Evolutionary conservation across 2,113 vertebrate species (phyloP).

Genomic region (Cheilinus undulatus): DNA sequence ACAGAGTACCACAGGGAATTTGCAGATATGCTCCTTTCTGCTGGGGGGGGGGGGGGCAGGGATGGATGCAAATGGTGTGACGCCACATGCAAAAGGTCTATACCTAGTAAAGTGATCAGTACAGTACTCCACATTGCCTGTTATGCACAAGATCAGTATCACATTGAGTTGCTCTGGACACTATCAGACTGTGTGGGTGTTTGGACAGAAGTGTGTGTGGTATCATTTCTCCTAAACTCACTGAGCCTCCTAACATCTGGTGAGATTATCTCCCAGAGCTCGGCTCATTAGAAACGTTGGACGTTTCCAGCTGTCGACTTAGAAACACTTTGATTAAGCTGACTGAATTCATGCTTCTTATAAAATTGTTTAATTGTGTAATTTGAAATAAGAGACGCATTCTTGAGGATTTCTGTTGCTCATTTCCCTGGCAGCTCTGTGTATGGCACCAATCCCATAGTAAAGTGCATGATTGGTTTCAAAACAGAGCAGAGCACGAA

Average conservation of each 20-base stretch:
- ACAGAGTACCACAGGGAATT: too few species aligned
- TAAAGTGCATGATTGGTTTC: slow-evolving; percentile 43
- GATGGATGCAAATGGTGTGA: too few species aligned
- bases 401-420: slow-evolving; percentile 41
- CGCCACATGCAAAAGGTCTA: too few species aligned
- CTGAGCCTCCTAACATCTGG: slow-evolving; percentile 58
- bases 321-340: slow-evolving; percentile 56
- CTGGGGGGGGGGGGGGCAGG: too few species aligned
- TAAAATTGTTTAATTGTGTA: slow-evolving; percentile 49
- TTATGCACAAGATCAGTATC: not conserved
- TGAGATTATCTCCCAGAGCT: slow-evolving; percentile 60
- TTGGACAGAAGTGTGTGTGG: slow-evolving; percentile 38
- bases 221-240: slow-evolving; percentile 55
- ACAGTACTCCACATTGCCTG: not conserved
- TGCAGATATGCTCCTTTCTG: too few species aligned
- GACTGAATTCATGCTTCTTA: slow-evolving; percentile 48
- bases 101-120: too few species aligned
- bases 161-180: slow-evolving; percentile 26
- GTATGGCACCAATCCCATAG: slow-evolving; percentile 19
- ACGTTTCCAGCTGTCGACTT: slow-evolving; percentile 49
- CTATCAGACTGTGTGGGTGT: slow-evolving; percentile 34
- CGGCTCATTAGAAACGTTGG: slow-evolving; percentile 50
- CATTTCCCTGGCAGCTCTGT: slow-evolving; percentile 35
- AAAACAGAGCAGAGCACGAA: slow-evolving; percentile 36
- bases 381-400: slow-evolving; percentile 55